Conservation (phyloP, 2,113 vertebrate species). For the Antechinus stuartii region DNA sequence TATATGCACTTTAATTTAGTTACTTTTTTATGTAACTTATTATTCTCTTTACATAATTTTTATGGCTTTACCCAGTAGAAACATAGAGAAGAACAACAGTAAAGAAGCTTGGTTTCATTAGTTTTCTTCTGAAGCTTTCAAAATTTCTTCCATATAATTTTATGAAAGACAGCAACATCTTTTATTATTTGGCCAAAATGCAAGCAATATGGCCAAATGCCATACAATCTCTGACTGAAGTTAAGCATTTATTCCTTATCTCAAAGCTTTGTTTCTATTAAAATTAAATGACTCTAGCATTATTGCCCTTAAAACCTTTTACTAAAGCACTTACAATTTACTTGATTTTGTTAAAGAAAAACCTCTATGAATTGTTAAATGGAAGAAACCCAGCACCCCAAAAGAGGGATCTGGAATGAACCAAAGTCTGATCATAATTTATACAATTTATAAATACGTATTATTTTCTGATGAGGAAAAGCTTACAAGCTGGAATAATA, state of each 20-base stretch:
- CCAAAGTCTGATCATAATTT: neutral
- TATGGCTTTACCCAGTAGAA: neutral
- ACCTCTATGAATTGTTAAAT: neutral
- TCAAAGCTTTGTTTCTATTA: neutral
- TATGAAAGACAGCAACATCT: neutral
- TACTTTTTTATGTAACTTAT: neutral
- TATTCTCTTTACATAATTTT: neutral
- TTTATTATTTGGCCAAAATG: neutral
- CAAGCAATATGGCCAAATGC: neutral
- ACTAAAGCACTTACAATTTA: neutral
- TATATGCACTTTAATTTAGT: neutral
- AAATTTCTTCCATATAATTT: neutral
- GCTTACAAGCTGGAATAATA: neutral
- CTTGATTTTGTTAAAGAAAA: neutral
- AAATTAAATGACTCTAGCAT: neutral
- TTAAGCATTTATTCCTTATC: neutral
- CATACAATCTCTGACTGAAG: neutral
- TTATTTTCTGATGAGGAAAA: neutral
- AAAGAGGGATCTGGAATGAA: neutral
- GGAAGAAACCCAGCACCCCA: neutral
- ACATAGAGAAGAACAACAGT: neutral
- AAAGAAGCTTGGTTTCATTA: neutral
- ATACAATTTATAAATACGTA: neutral
- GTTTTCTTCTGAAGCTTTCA: neutral
- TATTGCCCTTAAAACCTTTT: neutral